Conservation (phyloP, 2,888 invertebrate genomes). For the Ashinkailepas kermadecensis region DNA sequence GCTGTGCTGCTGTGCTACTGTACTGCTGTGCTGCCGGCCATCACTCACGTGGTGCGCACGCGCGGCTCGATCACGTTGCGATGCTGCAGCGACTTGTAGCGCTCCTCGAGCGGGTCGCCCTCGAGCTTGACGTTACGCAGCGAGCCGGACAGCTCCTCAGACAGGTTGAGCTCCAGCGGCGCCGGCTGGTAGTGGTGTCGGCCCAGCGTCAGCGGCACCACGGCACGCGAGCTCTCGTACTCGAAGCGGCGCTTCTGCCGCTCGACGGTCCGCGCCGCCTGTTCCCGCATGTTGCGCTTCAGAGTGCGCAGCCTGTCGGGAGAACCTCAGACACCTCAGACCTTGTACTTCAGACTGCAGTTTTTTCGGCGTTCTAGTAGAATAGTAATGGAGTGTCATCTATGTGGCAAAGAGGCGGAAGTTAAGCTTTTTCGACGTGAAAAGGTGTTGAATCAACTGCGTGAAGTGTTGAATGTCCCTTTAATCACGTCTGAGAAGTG, state of each 20-base stretch:
- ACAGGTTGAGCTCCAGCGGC: slow-evolving; percentile 54
- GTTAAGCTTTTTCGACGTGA: too few species aligned
- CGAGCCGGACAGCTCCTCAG: slow-evolving; percentile 59
- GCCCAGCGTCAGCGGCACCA: slow-evolving; percentile 60
- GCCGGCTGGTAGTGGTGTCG: slow-evolving; percentile 61
- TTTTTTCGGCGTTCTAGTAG: too few species aligned
- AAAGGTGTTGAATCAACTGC: too few species aligned
- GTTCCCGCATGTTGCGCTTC: slow-evolving; percentile 32
- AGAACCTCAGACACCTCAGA: too few species aligned
- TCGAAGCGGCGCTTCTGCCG: slow-evolving; percentile 42
- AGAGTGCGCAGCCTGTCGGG: slow-evolving; percentile 45
- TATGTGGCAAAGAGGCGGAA: too few species aligned
- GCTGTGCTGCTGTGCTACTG: too few species aligned
- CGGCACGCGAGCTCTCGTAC: slow-evolving; percentile 44
- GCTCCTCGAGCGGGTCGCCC: slow-evolving; percentile 67
- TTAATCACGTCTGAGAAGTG: too few species aligned
- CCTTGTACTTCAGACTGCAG: too few species aligned
- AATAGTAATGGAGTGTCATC: too few species aligned
- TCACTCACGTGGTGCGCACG: slow-evolving; percentile 37
- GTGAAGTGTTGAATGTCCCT: too few species aligned
- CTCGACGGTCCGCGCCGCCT: not conserved
- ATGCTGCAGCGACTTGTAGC: slow-evolving; percentile 79
- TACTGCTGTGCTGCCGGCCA: too few species aligned
- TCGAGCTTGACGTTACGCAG: slow-evolving; percentile 60
- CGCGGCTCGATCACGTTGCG: slow-evolving; percentile 79